Conservation (phyloP, 2,888 invertebrate species). For the Listrodromus nycthemerus region DNA sequence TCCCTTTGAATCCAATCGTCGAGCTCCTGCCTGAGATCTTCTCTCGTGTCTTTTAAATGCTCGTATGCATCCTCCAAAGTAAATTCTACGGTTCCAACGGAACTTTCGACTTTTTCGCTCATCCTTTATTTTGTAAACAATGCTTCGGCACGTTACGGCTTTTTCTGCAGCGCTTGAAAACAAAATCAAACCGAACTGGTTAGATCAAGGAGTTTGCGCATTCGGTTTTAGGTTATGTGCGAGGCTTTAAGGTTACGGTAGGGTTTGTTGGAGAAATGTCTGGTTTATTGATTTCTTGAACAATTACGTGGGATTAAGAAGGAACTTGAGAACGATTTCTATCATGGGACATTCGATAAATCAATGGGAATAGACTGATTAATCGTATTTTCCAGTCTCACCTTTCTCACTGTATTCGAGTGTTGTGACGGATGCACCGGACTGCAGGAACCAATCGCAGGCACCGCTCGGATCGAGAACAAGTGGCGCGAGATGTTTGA, state of each 20-base stretch:
- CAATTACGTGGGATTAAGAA: background rate
- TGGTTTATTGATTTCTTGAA: background rate
- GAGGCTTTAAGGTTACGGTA: background rate
- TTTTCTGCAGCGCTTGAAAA: background rate
- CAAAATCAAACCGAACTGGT: background rate
- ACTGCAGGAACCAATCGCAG: background rate
- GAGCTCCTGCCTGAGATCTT: conserved; percentile 69
- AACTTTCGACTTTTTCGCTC: conserved; percentile 4
- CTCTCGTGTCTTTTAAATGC: conserved; percentile 69
- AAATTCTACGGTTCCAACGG: conserved; percentile 68
- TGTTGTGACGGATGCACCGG: background rate
- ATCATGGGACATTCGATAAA: background rate
- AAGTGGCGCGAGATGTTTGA: too few relatives aligned
- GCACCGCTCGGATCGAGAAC: background rate
- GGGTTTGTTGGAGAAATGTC: background rate
- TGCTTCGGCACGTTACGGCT: background rate
- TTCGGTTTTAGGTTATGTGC: background rate
- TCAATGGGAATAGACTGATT: background rate
- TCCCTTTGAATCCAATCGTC: conserved; percentile 67
- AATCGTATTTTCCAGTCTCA: background rate
- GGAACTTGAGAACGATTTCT: background rate
- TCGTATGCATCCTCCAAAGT: conserved; percentile 77
- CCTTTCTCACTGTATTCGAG: background rate
- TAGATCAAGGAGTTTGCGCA: background rate
- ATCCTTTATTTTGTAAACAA: background rate